Evolutionary conservation across 2,888 invertebrate species (phyloP).

Genomic region (Matsumyia berberina): DNA sequence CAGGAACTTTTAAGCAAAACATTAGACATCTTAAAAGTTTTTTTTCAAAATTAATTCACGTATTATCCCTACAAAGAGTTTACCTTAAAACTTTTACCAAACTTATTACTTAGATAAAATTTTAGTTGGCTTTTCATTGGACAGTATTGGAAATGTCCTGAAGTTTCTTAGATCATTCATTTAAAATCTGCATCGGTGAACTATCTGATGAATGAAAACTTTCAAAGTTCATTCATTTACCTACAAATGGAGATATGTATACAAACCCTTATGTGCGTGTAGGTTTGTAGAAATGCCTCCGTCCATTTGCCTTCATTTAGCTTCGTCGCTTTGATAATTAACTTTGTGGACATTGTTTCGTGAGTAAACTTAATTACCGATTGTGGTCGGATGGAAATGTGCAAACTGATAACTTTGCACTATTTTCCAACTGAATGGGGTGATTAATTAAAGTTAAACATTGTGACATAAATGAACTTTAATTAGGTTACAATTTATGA

Average conservation of each 20-base stretch:
- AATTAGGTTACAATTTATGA: not conserved
- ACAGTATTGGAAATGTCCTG: no score
- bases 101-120: not conserved
- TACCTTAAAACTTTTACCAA: not conserved
- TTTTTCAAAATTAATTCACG: not conserved
- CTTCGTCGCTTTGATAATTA: not conserved
- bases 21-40: no score
- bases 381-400: conserved; percentile 37
- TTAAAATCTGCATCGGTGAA: no score
- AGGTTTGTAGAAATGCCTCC: no score
- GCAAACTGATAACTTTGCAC: conserved; percentile 26
- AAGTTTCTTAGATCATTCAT: no score
- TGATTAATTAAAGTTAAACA: conserved; percentile 20
- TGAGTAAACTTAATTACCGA: conserved; percentile 41
- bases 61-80: not conserved
- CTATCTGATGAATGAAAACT: no score
- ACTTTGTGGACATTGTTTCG: conserved; percentile 10
- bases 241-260: no score
- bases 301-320: not conserved
- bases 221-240: no score
- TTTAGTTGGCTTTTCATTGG: not conserved
- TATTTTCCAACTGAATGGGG: not conserved
- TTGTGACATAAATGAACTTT: not conserved
- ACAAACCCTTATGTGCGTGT: not conserved
- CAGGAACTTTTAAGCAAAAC: not conserved